Evolutionary conservation across 1,140 invertebrate species (phyloP), one percentile per base, ranked within the genome.

Genomic region (Danaus melanippus): DNA sequence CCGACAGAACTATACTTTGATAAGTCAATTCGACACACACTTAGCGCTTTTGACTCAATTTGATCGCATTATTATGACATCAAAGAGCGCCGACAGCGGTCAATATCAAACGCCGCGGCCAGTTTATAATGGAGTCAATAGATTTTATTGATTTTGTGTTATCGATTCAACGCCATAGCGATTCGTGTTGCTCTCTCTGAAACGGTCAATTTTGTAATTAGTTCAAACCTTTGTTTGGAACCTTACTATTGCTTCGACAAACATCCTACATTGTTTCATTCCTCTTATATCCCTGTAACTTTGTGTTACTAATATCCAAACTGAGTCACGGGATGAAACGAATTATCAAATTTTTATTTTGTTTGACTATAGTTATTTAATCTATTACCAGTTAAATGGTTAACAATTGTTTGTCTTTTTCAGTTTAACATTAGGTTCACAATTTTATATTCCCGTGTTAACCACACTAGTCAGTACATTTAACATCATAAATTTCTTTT

Each of bases 111-210:
- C 65, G 71, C 63, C 64, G 69, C 67, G 67, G 60, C 62, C 60
- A 64, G 69, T 68, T 76, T 74, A 70, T 70, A 71, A 72, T 71
- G 64, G 70, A 60, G 53, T 64, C 69, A 74, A 79, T 78, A 76
- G 76, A 80, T 80, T 84, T 82, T 84, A 84, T 84, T 84, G 79
- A 84, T 84, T 84, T 79, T 82, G 67, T 76, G 70, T 73, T 76
- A 83, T 79, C 66, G 62, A 71, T 68, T 63, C 62, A 62, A 60
- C 59, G 60, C 55, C 58, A 53, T 66, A 65, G 67, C 63, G 70
- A 75, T 77, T 78, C 66, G 74, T 66, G 61, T 64, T 79, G 70
- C 74, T 74, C 67, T 76, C 66, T 69, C 68, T 68, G 64, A 58
- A 62, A 71, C 70, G 69, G 60, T 70, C 65, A 68, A 69, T 76